Conservation (phyloP, 2,888 invertebrate species). For the Drosophila kuntzei region DNA sequence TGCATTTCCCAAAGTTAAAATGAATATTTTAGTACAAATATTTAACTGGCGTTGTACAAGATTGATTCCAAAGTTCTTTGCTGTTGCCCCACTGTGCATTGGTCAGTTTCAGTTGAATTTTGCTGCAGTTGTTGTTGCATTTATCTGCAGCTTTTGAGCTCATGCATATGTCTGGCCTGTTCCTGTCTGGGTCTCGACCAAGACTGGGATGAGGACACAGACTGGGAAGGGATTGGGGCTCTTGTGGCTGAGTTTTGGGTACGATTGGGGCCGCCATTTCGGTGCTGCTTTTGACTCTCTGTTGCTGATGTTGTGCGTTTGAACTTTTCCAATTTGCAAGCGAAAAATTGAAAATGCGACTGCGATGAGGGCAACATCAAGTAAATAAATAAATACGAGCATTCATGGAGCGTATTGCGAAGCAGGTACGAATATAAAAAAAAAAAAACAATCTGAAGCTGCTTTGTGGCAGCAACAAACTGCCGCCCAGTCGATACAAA, state of each 20-base stretch:
- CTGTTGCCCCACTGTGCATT: slow-evolving; percentile 51
- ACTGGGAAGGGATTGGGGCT: neutral
- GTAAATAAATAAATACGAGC: slow-evolving; percentile 75
- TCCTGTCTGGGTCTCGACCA: slow-evolving; percentile 44
- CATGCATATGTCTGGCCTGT: slow-evolving; percentile 64
- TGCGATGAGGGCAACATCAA: slow-evolving; percentile 40
- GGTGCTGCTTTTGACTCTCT: slow-evolving; percentile 26
- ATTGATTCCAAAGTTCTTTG: neutral
- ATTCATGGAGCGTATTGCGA: slow-evolving; percentile 21
- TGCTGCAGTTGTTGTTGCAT: slow-evolving; percentile 54
- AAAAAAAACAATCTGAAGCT: slow-evolving; percentile 74
- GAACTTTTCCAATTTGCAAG: slow-evolving; percentile 80
- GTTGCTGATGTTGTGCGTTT: slow-evolving; percentile 46
- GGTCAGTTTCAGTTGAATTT: slow-evolving; percentile 46
- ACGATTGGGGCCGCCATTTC: slow-evolving; percentile 54
- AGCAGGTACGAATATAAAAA: slow-evolving; percentile 42
- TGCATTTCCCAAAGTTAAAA: neutral
- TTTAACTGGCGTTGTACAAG: no score
- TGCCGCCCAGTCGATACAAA: slow-evolving; percentile 63
- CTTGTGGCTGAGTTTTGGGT: slow-evolving; percentile 22
- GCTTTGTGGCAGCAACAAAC: slow-evolving; percentile 69
- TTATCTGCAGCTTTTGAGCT: slow-evolving; percentile 76
- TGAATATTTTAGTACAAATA: neutral
- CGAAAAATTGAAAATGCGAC: slow-evolving; percentile 78
- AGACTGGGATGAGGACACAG: slow-evolving; percentile 12